Conservation (phyloP, 2,888 invertebrate genomes). For the Ryuthela nishihirai region DNA sequence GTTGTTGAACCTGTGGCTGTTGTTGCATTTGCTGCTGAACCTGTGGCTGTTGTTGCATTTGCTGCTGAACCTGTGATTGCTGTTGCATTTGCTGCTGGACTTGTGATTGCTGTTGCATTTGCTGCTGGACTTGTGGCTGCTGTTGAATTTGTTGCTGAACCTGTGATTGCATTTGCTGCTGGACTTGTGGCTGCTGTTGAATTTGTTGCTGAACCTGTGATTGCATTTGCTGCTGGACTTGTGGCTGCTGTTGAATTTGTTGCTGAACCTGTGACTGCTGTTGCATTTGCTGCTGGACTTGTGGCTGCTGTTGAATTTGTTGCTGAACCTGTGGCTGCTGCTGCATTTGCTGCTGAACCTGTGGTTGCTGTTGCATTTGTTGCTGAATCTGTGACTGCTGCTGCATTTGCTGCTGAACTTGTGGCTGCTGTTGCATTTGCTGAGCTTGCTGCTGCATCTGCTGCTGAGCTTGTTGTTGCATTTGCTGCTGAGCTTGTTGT, state of each 20-base stretch:
- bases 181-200: too few relatives aligned
- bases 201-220: background rate
- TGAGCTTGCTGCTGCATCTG: constrained; percentile 14
- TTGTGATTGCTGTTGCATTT: background rate
- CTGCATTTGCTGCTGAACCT: too few relatives aligned
- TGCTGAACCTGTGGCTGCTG: too few relatives aligned
- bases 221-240: background rate
- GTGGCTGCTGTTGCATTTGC: constrained; percentile 25
- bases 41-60: background rate
- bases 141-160: too few relatives aligned
- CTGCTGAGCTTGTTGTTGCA: constrained; percentile 8
- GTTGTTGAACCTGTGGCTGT: background rate
- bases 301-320: background rate
- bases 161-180: background rate
- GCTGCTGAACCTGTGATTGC: background rate
- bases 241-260: background rate
- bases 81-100: background rate
- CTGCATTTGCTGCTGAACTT: constrained; percentile 27
- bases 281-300: background rate
- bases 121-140: too few relatives aligned
- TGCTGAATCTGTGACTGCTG: constrained; percentile 12
- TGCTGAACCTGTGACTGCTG: background rate
- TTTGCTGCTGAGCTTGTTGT: constrained; percentile 8
- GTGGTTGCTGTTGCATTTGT: constrained; percentile 9
- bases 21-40: background rate